Percentiles rank a stretch among this genome's conserved stretches.
Conservation (phyloP, 2,888 invertebrate genomes). For the Deladenus siricidicola region DNA sequence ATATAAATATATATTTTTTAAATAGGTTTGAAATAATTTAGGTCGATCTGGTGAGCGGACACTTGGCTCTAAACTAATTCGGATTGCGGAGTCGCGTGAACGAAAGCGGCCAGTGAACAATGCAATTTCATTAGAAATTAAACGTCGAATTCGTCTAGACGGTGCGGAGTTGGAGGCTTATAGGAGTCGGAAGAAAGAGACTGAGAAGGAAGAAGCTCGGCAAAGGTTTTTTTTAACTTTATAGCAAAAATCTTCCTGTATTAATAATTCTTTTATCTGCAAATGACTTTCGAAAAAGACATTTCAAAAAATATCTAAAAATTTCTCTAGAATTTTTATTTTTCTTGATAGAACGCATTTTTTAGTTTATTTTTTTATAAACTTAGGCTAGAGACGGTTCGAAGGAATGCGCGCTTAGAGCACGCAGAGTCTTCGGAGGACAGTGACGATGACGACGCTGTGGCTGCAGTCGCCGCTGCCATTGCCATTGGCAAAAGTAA, state of each 20-base stretch:
- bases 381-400: slow-evolving; percentile 33
- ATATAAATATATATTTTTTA: background rate
- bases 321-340: background rate
- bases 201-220: slow-evolving; percentile 53
- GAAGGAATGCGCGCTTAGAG: slow-evolving; percentile 35
- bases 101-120: slow-evolving; percentile 15
- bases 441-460: slow-evolving; percentile 47
- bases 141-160: slow-evolving; percentile 59
- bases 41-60: slow-evolving; percentile 62
- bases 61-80: slow-evolving; percentile 58
- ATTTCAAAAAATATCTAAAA: too few relatives aligned
- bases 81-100: slow-evolving; percentile 34
- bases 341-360: background rate
- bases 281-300: too few relatives aligned
- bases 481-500: slow-evolving; percentile 31
- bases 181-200: slow-evolving; percentile 56
- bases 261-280: too few relatives aligned
- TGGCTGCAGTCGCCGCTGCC: slow-evolving; percentile 50
- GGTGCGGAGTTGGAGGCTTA: slow-evolving; percentile 61
- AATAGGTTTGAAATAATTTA: slow-evolving; percentile 8
- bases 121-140: slow-evolving; percentile 51
- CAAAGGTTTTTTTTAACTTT: too few relatives aligned
- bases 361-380: background rate
- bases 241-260: too few relatives aligned
- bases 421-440: slow-evolving; percentile 37